Percentiles rank a stretch among this genome's conserved stretches.
Evolutionary conservation across 2,888 invertebrate species (phyloP).

Genomic region (Microplitis manilae): DNA sequence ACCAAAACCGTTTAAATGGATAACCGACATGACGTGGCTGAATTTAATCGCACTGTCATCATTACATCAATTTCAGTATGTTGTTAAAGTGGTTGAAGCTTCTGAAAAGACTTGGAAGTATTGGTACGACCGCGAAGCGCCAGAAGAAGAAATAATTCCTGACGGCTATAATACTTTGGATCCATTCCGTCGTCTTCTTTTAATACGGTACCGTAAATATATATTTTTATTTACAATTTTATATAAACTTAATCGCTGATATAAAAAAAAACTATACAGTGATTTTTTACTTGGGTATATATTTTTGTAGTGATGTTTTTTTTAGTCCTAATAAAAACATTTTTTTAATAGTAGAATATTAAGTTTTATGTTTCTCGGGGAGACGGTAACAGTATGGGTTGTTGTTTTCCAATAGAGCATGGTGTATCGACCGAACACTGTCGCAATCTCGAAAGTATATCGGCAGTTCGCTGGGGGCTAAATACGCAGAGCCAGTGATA

Average conservation of each 20-base stretch:
- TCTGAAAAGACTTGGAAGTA: slow-evolving; percentile 90
- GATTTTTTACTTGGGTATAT: too few relatives aligned
- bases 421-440: slow-evolving; percentile 95
- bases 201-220: not conserved
- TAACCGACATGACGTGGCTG: slow-evolving; percentile 95
- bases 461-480: slow-evolving; percentile 88
- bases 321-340: too few relatives aligned
- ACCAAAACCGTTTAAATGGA: slow-evolving; percentile 95
- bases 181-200: slow-evolving; percentile 78
- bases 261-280: too few relatives aligned
- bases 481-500: slow-evolving; percentile 93
- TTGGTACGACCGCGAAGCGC: slow-evolving; percentile 95
- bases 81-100: slow-evolving; percentile 85
- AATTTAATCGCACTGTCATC: slow-evolving; percentile 95
- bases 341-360: too few relatives aligned
- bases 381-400: slow-evolving; percentile 69
- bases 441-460: slow-evolving; percentile 95
- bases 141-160: slow-evolving; percentile 92
- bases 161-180: slow-evolving; percentile 91
- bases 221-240: too few relatives aligned
- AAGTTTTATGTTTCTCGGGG: too few relatives aligned
- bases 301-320: too few relatives aligned
- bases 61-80: slow-evolving; percentile 83
- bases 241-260: too few relatives aligned
- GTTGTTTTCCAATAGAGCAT: slow-evolving; percentile 87